Percentiles rank a stretch among this genome's conserved stretches.
Evolutionary conservation across 1,140 invertebrate species (phyloP).

Genomic region (Elymnias hypermnestra): DNA sequence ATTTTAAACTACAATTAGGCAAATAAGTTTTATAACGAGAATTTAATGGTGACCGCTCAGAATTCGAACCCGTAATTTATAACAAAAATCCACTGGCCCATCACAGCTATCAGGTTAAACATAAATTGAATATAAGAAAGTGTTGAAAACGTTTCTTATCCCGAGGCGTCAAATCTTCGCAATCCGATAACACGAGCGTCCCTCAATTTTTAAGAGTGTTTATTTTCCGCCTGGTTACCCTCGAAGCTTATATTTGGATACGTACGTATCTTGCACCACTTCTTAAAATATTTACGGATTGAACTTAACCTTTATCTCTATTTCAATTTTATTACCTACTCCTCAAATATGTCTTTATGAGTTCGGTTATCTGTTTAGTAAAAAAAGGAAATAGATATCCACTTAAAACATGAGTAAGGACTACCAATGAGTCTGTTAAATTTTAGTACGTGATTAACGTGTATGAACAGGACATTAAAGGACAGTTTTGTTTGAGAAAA

Average conservation of each 20-base stretch:
- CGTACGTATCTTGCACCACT: conserved; percentile 5
- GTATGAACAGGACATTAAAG: conserved; percentile 34
- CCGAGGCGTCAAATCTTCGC: conserved; percentile 41
- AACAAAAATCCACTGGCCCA: too few relatives aligned
- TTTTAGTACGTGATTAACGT: conserved; percentile 34
- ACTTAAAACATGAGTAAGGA: neutral
- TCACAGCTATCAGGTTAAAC: too few relatives aligned
- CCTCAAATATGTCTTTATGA: neutral
- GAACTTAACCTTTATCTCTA: conserved; percentile 3
- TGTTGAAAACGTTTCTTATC: conserved; percentile 31
- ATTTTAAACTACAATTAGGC: too few relatives aligned
- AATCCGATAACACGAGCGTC: conserved; percentile 20
- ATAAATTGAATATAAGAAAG: conserved; percentile 37
- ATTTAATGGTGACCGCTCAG: too few relatives aligned
- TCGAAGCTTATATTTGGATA: conserved; percentile 24
- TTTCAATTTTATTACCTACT: neutral
- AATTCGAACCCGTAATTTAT: too few relatives aligned
- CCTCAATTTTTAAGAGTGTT: conserved; percentile 38
- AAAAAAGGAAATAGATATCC: neutral
- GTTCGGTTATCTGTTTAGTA: neutral
- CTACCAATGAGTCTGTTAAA: conserved; percentile 17
- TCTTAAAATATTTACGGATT: conserved; percentile 6
- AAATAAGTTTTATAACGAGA: too few relatives aligned
- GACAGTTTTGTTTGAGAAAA: conserved; percentile 41
- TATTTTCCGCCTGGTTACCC: conserved; percentile 52